Evolutionary conservation across 2,888 invertebrate genomes (phyloP).

Genomic region (Ormyrus thymus): DNA sequence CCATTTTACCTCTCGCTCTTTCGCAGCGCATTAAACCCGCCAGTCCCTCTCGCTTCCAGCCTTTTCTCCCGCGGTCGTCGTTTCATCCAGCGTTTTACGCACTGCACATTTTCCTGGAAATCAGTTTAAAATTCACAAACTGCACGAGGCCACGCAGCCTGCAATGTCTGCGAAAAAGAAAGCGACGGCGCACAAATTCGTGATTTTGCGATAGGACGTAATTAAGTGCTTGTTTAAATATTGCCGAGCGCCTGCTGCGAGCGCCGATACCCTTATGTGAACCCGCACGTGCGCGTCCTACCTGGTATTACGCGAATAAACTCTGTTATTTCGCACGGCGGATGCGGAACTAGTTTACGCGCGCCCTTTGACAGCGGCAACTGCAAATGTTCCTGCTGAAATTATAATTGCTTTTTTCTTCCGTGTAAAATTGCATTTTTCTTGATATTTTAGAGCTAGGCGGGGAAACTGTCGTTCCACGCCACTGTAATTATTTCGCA

Average conservation of each 20-base stretch:
- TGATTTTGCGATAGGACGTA: constrained; percentile 61
- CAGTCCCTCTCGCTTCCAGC: background rate
- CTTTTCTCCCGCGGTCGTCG: background rate
- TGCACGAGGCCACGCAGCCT: background rate
- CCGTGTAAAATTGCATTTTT: background rate
- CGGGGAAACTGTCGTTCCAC: no score
- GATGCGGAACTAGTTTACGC: background rate
- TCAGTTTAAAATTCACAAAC: constrained; percentile 20
- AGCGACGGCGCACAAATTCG: constrained; percentile 6
- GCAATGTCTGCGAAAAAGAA: background rate
- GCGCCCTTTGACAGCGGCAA: background rate
- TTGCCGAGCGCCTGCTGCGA: constrained; percentile 54
- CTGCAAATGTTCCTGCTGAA: background rate
- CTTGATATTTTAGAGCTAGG: no score
- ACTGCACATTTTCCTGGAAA: background rate
- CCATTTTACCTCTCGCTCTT: background rate
- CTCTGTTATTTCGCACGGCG: constrained; percentile 10
- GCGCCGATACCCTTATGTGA: constrained; percentile 14
- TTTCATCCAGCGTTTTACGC: no score
- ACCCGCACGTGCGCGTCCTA: background rate
- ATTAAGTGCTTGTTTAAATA: constrained; percentile 66
- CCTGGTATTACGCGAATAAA: background rate
- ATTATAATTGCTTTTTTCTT: constrained; percentile 38
- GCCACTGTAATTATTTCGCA: no score
- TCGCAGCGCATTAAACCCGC: background rate